These are phyloP conservation scores for Dendropsophus ebraccatus DNA, from an alignment of 2,113 vertebrate genomes.

Conservation along the genomic window DNA sequence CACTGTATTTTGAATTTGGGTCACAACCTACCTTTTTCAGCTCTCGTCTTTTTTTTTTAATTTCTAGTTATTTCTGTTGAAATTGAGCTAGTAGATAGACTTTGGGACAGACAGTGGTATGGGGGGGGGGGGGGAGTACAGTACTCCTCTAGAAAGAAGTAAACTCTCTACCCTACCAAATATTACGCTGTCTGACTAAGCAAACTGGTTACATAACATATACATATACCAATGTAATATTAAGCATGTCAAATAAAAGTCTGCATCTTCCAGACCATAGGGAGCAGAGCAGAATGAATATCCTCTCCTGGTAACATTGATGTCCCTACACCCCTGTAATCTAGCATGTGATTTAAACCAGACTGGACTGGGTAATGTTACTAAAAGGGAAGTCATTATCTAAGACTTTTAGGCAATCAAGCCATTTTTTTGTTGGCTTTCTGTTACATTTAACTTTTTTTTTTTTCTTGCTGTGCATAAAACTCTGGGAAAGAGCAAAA, in stretches of 20 bases:
- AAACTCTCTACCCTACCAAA: background rate
- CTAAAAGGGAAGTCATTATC: constrained; percentile 54
- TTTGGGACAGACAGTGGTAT: too few species aligned
- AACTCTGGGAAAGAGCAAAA: constrained; percentile 27
- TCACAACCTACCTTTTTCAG: too few species aligned
- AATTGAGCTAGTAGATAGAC: too few species aligned
- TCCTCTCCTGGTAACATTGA: background rate
- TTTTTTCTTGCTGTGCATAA: constrained; percentile 12
- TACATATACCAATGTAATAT: background rate
- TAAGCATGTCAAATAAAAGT: background rate
- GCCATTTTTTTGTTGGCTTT: constrained; percentile 49
- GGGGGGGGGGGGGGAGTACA: too few species aligned
- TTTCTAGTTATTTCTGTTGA: too few species aligned
- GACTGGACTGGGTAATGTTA: constrained; percentile 53
- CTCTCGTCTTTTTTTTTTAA: too few species aligned
- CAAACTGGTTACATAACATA: background rate
- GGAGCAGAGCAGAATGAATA: background rate
- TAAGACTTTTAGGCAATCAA: constrained; percentile 53
- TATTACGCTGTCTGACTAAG: background rate
- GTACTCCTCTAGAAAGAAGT: background rate
- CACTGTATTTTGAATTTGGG: too few species aligned
- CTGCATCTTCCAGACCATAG: background rate
- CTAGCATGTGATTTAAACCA: constrained; percentile 55
- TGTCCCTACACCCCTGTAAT: constrained; percentile 48
- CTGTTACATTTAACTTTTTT: constrained; percentile 22